A percentile compares a stretch with the other conserved stretches of the same genome.
Evolutionary conservation across 2,888 invertebrate species (phyloP).

Genomic region (Seladonia tumulorum): DNA sequence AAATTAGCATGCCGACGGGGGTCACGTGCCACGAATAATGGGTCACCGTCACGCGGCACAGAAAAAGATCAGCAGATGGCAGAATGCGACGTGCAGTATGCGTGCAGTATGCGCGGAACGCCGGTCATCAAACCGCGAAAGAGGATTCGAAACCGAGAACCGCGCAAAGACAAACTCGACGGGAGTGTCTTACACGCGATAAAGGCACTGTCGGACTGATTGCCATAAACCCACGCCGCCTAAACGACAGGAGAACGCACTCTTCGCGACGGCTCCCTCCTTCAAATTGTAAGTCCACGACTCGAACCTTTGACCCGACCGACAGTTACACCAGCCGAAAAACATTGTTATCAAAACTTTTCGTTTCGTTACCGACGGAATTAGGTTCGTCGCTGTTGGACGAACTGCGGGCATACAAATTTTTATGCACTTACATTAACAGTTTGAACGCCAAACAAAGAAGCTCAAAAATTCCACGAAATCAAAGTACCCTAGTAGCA

Average conservation of each 20-base stretch:
- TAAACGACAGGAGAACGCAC: constrained; percentile 24
- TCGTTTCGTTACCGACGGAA: too few relatives aligned
- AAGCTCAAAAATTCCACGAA: too few relatives aligned
- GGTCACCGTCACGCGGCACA: constrained; percentile 2
- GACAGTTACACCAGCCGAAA: neutral
- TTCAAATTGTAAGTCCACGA: neutral
- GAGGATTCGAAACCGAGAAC: neutral
- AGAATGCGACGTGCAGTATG: neutral
- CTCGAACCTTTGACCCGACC: neutral
- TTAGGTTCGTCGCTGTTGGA: too few relatives aligned
- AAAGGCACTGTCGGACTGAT: constrained; percentile 55
- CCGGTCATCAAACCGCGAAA: constrained; percentile 15
- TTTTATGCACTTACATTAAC: too few relatives aligned
- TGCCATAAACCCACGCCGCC: constrained; percentile 7
- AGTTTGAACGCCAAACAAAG: too few relatives aligned
- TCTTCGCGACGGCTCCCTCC: constrained; percentile 5
- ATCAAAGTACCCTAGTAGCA: too few relatives aligned
- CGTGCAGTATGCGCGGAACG: constrained; percentile 4
- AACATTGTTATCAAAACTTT: neutral
- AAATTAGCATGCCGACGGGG: constrained; percentile 17
- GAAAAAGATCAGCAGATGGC: neutral
- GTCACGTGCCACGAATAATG: constrained; percentile 17
- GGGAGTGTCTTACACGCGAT: constrained; percentile 20
- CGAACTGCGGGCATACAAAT: too few relatives aligned
- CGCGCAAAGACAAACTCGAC: constrained; percentile 4